These are phyloP conservation scores for Crocuta crocuta DNA, from an alignment of 2,113 vertebrate species.

Conservation along the genomic window DNA sequence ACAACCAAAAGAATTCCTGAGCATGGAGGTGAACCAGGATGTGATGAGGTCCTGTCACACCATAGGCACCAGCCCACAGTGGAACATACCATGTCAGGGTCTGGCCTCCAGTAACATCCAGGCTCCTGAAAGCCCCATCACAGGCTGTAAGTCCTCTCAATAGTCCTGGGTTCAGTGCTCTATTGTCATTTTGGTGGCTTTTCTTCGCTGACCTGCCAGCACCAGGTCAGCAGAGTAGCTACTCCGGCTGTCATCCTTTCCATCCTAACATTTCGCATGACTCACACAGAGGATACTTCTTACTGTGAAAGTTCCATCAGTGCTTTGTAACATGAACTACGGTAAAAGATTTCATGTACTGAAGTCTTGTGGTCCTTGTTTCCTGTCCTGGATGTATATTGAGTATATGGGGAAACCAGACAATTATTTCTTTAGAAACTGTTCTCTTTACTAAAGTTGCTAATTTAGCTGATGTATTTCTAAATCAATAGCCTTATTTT, in stretches of 20 bases:
- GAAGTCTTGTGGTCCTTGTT: neutral
- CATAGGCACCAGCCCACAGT: rapidly evolving
- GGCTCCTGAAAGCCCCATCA: neutral
- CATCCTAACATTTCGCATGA: neutral
- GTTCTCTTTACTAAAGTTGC: neutral
- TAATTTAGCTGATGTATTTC: neutral
- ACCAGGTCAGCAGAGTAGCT: neutral
- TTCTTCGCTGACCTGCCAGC: neutral
- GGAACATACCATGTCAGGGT: neutral
- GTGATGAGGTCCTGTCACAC: neutral
- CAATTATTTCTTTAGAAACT: neutral
- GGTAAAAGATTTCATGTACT: neutral
- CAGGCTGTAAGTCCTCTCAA: neutral
- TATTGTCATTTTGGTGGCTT: rapidly evolving
- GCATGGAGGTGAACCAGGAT: neutral
- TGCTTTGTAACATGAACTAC: neutral
- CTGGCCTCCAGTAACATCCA: too few species aligned
- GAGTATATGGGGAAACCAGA: neutral
- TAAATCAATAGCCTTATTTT: neutral
- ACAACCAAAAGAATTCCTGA: neutral
- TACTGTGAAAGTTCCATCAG: neutral
- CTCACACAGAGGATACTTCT: neutral
- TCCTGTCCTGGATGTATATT: neutral
- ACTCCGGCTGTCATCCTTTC: neutral
- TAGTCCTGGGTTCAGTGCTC: too few species aligned